Percentiles rank a stretch among this genome's conserved stretches.
Conservation (phyloP, 2,113 vertebrate species). For the Sapayoa aenigma region DNA sequence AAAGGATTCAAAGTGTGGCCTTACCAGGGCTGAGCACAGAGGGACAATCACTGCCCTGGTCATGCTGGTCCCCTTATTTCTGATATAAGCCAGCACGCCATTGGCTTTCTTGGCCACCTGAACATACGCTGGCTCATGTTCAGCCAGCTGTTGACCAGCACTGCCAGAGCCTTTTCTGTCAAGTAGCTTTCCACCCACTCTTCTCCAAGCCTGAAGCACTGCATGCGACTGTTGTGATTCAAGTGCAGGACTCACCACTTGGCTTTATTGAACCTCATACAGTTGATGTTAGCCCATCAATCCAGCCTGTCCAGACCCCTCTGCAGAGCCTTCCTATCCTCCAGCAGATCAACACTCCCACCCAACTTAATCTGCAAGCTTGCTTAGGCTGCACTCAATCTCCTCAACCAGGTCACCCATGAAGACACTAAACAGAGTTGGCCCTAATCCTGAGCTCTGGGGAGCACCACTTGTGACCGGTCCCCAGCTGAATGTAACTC, state of each 20-base stretch:
- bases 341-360: not conserved
- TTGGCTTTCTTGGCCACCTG: not conserved
- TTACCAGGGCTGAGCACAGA: not conserved
- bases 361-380: not conserved
- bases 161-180: not conserved
- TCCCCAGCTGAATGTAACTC: not conserved
- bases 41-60: not conserved
- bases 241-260: not conserved
- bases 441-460: not conserved
- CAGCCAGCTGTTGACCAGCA: accelerated
- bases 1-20: accelerated
- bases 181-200: not conserved
- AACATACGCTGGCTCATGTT: not conserved
- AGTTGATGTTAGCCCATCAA: not conserved
- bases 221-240: not conserved
- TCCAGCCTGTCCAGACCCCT: not conserved
- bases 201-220: not conserved
- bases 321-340: not conserved
- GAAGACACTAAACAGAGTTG: not conserved
- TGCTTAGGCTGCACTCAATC: not conserved
- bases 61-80: not conserved
- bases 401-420: not conserved
- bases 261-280: not conserved
- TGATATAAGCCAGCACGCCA: not conserved
- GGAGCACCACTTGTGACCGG: not conserved